phyloP scores from a whole-genome alignment of 2,113 vertebrate species.

The Ctenodactylus gundi region DNA sequence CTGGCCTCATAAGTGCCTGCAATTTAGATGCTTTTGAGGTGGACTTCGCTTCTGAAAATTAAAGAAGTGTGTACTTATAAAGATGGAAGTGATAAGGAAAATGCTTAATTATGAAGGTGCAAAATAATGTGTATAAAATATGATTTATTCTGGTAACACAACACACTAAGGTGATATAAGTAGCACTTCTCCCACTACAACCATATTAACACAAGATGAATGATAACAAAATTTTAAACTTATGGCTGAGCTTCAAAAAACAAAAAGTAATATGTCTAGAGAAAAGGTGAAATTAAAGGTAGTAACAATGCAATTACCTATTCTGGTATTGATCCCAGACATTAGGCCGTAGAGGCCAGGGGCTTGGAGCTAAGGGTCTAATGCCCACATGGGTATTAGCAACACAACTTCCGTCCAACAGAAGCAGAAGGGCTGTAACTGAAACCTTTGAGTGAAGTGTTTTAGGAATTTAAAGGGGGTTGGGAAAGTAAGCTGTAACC shows the following conservation, averaged over 20 bases:
- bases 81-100: slow-evolving; percentile 31
- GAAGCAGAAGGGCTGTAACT: not conserved
- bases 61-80: slow-evolving; percentile 29
- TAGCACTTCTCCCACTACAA: not conserved
- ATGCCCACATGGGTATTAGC: not conserved
- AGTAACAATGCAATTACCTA: not conserved
- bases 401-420: not conserved
- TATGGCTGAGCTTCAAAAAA: slow-evolving; percentile 11
- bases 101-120: slow-evolving; percentile 24
- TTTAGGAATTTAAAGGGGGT: not conserved
- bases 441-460: not conserved
- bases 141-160: slow-evolving; percentile 27
- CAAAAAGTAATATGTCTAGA: slow-evolving; percentile 15
- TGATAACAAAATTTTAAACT: slow-evolving; percentile 27
- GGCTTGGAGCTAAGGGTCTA: not conserved
- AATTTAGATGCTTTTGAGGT: not conserved
- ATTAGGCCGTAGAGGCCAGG: not conserved
- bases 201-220: slow-evolving; percentile 30
- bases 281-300: slow-evolving; percentile 33
- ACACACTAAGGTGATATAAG: not conserved
- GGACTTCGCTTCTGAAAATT: slow-evolving; percentile 7
- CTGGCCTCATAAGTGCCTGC: not conserved
- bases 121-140: not conserved
- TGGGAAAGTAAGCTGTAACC: slow-evolving; percentile 8
- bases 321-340: not conserved